Evolutionary conservation across 2,888 invertebrate species (phyloP).

Genomic region (Allacma fusca): DNA sequence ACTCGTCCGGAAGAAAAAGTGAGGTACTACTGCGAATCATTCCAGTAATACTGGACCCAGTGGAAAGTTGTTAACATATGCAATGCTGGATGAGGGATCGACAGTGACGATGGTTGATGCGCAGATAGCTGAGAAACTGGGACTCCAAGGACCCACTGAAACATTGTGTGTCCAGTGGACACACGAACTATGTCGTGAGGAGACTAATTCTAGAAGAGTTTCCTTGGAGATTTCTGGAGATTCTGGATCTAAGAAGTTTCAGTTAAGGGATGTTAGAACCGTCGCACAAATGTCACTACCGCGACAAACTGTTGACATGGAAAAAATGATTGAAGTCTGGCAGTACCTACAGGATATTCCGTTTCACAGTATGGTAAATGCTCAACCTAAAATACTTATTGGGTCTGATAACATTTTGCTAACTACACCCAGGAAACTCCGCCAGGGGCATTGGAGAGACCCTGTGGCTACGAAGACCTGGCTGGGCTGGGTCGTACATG

Average conservation of each 20-base stretch:
- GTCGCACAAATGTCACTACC: neutral
- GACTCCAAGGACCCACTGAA: conserved; percentile 16
- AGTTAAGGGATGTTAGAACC: conserved; percentile 20
- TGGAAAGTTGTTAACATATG: conserved; percentile 26
- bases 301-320: neutral
- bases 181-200: neutral
- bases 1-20: no score
- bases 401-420: conserved; percentile 31
- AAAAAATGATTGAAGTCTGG: conserved; percentile 26
- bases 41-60: conserved; percentile 28
- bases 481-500: conserved; percentile 18
- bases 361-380: neutral
- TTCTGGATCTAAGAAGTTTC: neutral
- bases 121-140: conserved; percentile 27
- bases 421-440: neutral
- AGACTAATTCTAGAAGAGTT: conserved; percentile 11
- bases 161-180: conserved; percentile 24
- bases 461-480: neutral
- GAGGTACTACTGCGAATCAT: conserved; percentile 33
- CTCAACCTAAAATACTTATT: conserved; percentile 32
- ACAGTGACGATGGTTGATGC: conserved; percentile 32
- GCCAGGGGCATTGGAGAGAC: neutral
- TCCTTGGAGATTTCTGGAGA: conserved; percentile 8
- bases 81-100: conserved; percentile 42
- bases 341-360: neutral